Evolutionary conservation across 2,888 invertebrate species (phyloP).

Genomic region (Tenthredo notha): DNA sequence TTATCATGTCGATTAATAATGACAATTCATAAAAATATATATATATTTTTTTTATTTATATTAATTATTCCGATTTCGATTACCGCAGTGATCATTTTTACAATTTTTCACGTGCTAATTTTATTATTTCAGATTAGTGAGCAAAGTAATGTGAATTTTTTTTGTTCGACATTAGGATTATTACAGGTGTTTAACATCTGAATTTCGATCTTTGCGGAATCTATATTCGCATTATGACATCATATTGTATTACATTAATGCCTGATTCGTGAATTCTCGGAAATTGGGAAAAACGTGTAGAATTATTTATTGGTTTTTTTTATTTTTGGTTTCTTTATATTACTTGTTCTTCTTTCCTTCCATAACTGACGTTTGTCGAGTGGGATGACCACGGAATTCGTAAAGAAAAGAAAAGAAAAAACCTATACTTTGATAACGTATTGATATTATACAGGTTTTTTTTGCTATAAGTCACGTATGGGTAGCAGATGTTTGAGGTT

Average conservation of each 20-base stretch:
- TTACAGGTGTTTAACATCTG: background rate
- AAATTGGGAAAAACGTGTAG: background rate
- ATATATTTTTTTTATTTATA: background rate
- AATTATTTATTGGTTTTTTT: background rate
- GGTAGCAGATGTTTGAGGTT: background rate
- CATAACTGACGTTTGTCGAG: background rate
- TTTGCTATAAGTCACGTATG: background rate
- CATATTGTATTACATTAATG: background rate
- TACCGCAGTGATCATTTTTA: background rate
- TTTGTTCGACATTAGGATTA: background rate
- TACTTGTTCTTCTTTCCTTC: background rate
- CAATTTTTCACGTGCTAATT: background rate
- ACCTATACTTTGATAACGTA: background rate
- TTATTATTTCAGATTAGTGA: background rate
- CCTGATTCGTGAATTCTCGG: background rate
- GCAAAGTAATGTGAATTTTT: background rate
- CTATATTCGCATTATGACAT: background rate
- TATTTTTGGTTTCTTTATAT: background rate
- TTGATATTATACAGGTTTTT: background rate
- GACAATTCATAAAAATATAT: background rate
- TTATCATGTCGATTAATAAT: background rate
- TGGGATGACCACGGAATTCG: background rate
- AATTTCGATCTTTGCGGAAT: background rate
- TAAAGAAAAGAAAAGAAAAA: background rate
- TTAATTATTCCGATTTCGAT: background rate